Percentiles rank a stretch among this genome's conserved stretches.
Evolutionary conservation across 1,140 invertebrate genomes (phyloP).

Genomic region (Helicoverpa armigera): DNA sequence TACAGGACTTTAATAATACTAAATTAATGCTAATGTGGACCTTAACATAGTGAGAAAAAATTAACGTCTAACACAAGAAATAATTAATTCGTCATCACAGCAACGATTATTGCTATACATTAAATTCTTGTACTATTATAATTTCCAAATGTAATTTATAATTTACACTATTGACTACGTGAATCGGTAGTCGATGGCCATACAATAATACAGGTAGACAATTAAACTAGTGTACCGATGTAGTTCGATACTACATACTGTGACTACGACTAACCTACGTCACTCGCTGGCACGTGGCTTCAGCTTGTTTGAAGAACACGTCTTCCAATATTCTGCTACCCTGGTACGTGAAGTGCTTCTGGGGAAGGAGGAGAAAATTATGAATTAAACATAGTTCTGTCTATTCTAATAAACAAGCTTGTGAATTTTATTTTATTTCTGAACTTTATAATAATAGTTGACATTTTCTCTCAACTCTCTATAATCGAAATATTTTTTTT

Average conservation of each 20-base stretch:
- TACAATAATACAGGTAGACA: conserved; percentile 43
- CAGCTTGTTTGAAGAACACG: conserved; percentile 30
- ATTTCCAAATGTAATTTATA: conserved; percentile 31
- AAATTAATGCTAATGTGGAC: conserved; percentile 61
- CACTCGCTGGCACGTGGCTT: conserved; percentile 45
- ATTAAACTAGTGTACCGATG: conserved; percentile 55
- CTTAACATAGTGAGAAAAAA: conserved; percentile 63
- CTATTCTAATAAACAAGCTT: no score
- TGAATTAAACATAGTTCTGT: no score
- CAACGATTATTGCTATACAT: conserved; percentile 42
- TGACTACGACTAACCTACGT: conserved; percentile 61
- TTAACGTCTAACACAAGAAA: conserved; percentile 46
- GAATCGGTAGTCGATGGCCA: neutral
- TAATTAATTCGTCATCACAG: conserved; percentile 38
- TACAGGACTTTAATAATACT: conserved; percentile 54
- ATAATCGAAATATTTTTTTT: no score
- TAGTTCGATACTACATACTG: conserved; percentile 47
- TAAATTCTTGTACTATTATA: conserved; percentile 47
- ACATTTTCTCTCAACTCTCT: no score
- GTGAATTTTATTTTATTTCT: no score
- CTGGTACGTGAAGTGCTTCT: conserved; percentile 60
- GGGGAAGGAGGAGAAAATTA: conserved; percentile 21
- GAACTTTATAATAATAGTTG: no score
- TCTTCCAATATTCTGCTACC: conserved; percentile 60
- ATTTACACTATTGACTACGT: conserved; percentile 15